These are phyloP conservation scores for Acronicta leporina DNA, from an alignment of 2,888 invertebrate species.

Conservation along the genomic window DNA sequence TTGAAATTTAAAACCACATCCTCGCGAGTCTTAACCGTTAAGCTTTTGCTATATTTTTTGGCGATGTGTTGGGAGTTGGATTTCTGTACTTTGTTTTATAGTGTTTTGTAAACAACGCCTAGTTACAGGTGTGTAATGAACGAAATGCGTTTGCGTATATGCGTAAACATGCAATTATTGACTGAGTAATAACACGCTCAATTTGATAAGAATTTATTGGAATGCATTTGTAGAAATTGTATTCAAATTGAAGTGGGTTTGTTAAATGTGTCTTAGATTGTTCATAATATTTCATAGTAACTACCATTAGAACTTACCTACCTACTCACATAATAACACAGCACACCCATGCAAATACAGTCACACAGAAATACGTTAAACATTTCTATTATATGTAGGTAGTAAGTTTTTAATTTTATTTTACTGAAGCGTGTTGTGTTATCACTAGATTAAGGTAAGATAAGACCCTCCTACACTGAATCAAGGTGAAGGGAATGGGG, in stretches of 20 bases:
- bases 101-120: not conserved
- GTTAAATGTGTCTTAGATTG: conserved; percentile 1
- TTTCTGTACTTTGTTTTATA: conserved; percentile 1
- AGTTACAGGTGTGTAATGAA: conserved; percentile 41
- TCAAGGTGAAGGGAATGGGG: no score
- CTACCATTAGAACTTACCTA: no score
- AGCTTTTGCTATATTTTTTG: not conserved
- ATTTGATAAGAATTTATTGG: conserved; percentile 55
- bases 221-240: conserved; percentile 43
- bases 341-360: no score
- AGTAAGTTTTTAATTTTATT: no score
- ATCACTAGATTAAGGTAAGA: no score
- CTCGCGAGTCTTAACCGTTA: no score
- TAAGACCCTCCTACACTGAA: no score
- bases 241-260: conserved; percentile 17
- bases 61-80: not conserved
- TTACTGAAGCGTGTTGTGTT: no score
- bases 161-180: conserved; percentile 54
- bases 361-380: no score
- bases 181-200: conserved; percentile 58
- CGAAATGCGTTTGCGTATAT: conserved; percentile 41
- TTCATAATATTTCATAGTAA: not conserved
- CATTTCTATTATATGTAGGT: no score
- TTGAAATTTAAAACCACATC: no score
- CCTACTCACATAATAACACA: no score